Conservation (phyloP, 2,888 invertebrate species). For the Balanococcus diminutus region DNA sequence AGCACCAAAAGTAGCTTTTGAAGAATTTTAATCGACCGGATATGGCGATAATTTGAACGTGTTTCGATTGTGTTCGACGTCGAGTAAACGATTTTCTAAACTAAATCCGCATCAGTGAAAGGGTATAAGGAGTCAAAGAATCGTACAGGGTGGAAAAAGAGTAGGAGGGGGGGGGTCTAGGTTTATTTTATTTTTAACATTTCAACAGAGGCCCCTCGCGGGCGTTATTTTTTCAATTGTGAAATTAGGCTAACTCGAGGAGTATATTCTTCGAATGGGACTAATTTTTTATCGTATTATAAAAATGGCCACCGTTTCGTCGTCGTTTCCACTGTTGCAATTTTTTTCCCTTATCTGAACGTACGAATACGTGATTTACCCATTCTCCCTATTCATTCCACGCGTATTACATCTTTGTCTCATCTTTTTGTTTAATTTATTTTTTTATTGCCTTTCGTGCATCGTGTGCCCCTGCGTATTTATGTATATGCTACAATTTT, state of each 20-base stretch:
- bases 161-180: too few species aligned
- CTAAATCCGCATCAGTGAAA: too few species aligned
- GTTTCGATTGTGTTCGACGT: slow-evolving; percentile 17
- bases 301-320: not conserved
- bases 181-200: not conserved
- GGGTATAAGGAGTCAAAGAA: not conserved
- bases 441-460: not conserved
- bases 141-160: too few species aligned
- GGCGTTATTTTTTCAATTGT: not conserved
- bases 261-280: not conserved
- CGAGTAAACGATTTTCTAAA: slow-evolving; percentile 2
- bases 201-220: not conserved
- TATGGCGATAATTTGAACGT: not conserved
- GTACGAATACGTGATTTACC: not conserved
- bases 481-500: not conserved
- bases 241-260: not conserved
- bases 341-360: not conserved
- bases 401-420: not conserved
- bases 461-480: not conserved
- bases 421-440: not conserved
- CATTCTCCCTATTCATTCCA: not conserved
- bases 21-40: slow-evolving; percentile 40
- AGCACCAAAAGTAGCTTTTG: not conserved
- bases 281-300: not conserved
- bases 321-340: not conserved